These are phyloP conservation scores for Cheilosia impressa DNA, from an alignment of 2,888 invertebrate genomes.

Conservation along the genomic window DNA sequence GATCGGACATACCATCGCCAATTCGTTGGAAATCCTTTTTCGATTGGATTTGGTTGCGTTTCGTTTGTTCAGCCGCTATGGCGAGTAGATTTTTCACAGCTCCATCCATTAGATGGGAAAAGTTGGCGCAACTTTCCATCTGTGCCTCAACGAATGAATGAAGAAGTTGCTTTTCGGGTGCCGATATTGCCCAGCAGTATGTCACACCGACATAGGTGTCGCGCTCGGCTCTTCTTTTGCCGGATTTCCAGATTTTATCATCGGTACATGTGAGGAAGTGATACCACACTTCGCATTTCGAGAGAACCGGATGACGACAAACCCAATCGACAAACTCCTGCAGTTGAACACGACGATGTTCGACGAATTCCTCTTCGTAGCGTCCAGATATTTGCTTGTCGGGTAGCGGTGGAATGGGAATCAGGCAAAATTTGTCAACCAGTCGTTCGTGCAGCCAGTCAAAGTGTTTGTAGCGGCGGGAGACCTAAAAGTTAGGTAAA, in stretches of 20 bases:
- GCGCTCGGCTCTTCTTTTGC: constrained; percentile 97
- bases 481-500: constrained; percentile 82
- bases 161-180: constrained; percentile 91
- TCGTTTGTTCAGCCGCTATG: constrained; percentile 93
- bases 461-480: constrained; percentile 98
- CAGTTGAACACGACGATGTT: constrained; percentile 95
- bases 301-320: constrained; percentile 97
- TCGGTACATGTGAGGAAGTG: constrained; percentile 99
- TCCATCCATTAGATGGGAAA: constrained; percentile 93
- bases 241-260: constrained; percentile 98
- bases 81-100: constrained; percentile 92
- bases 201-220: constrained; percentile 95
- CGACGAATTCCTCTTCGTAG: constrained; percentile 98
- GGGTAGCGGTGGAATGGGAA: constrained; percentile 98
- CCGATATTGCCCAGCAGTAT: constrained; percentile 94
- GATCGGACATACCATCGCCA: constrained; percentile 92
- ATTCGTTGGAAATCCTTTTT: constrained; percentile 94
- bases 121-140: constrained; percentile 92
- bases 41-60: constrained; percentile 89
- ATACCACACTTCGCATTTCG: constrained; percentile 96
- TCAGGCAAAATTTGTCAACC: constrained; percentile 95
- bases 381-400: constrained; percentile 99
- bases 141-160: constrained; percentile 91
- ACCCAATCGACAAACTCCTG: constrained; percentile 99
- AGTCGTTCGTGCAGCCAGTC: constrained; percentile 99